Evolutionary conservation across 2,113 vertebrate species (phyloP), one percentile per base, ranked within the genome.

Genomic region (Delphinapterus leucas): DNA sequence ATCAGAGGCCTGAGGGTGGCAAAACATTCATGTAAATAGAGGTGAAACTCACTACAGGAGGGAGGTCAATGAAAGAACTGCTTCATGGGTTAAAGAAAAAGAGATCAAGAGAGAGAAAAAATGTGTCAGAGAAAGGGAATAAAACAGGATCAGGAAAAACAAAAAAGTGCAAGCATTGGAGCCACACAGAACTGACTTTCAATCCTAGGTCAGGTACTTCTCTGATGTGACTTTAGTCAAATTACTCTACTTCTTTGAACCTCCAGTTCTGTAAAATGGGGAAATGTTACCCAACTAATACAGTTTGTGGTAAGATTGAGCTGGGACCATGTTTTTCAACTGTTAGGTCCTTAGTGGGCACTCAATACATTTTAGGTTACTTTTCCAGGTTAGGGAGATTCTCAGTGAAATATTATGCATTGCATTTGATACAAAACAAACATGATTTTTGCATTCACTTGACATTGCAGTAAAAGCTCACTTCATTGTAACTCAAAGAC

Each of bases 1-100:
- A 88, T 99, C 99, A 86, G 98, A 99, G 38, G 99, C 99, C 99
- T 99, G 98, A 86, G 81, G 0, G 5, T 53, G 8, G 90, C 44
- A 97, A 92, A 97, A 47, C 70, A 49, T 84, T 81, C 25, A 33
- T 10, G 31, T 71, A 67, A 90, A 67, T 1, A 63, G 25, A 91
- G 10, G 3, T 83, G 44, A 80, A 82, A 28, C 6, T 93, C 60
- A 2, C 15, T 38, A 0, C 2, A 44, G 18, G 9, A 33, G 11
- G 4, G 81, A 83, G 61, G 55, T 53, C 73, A 73, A 4, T 60
- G 36, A 86, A 96, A 88, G 44, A 33, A 68, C 28, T 49, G 11
- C 3, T 28, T 86, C 61, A 28, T 20, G 74, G 8, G 13, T 60
- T 85, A 89, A 47, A 68, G 6, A 20, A 60, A 44, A 18, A 25